phyloP scores from a whole-genome alignment of 2,797 vertebrate species.

The Spatula clypeata region DNA sequence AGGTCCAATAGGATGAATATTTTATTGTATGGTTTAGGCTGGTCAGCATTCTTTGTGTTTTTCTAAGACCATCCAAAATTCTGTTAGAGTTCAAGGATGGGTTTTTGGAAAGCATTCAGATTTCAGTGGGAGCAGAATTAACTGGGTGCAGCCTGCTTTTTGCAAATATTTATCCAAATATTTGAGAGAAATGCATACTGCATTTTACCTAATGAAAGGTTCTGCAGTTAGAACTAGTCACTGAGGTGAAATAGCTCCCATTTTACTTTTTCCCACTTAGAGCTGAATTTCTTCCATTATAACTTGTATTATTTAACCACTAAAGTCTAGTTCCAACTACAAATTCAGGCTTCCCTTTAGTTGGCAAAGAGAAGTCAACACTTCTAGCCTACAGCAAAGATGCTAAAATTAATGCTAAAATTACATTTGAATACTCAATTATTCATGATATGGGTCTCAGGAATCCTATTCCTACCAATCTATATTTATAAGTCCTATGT shows the following conservation, averaged over 20 bases:
- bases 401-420: background rate
- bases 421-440: background rate
- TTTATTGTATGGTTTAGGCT: constrained; percentile 21
- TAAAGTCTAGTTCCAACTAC: fast-evolving
- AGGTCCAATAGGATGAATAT: constrained; percentile 13
- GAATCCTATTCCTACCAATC: background rate
- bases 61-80: constrained; percentile 32
- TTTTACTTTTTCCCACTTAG: constrained; percentile 21
- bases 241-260: background rate
- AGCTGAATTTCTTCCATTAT: background rate
- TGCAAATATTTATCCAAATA: constrained; percentile 15
- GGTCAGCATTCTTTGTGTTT: constrained; percentile 36
- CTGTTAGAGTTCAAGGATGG: constrained; percentile 24
- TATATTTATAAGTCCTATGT: background rate
- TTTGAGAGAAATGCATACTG: background rate
- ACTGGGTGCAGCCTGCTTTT: background rate
- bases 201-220: background rate
- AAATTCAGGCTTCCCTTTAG: background rate
- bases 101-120: constrained; percentile 34
- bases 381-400: background rate
- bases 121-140: background rate
- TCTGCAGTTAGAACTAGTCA: background rate
- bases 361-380: background rate
- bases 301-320: background rate
- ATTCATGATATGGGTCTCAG: background rate